Percentiles rank a stretch among this genome's conserved stretches.
These are phyloP conservation scores for Porites lobata DNA, from an alignment of 92 coral and sea anemone genomes.

Conservation along the genomic window DNA sequence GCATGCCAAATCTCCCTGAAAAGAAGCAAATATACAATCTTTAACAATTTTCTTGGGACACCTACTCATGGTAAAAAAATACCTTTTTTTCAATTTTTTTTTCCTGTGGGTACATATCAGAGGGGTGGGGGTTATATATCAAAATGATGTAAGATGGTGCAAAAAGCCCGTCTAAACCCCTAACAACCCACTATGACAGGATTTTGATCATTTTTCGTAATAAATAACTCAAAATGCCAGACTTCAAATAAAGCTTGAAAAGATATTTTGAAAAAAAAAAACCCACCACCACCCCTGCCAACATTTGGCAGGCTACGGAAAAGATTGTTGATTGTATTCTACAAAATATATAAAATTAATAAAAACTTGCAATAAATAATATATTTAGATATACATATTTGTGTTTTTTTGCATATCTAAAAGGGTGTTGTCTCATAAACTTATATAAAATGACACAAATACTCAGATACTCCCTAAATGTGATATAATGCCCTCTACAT, in stretches of 20 bases:
- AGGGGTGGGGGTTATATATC: background rate
- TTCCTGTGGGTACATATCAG: background rate
- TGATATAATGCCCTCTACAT: background rate
- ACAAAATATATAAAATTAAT: background rate
- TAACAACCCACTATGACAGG: conserved; percentile 9
- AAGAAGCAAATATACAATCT: conserved; percentile 12
- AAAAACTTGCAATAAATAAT: too few relatives aligned
- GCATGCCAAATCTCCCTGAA: conserved; percentile 26
- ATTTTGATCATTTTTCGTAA: background rate
- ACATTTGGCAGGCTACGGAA: too few relatives aligned
- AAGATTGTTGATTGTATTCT: background rate
- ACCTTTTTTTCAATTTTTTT: conserved; percentile 1
- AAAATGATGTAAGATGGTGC: background rate
- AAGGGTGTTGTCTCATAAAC: too few relatives aligned
- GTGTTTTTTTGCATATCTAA: too few relatives aligned
- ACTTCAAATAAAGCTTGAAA: background rate
- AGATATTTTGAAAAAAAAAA: background rate
- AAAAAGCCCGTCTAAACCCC: conserved; percentile 22
- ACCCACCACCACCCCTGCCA: background rate
- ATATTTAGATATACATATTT: too few relatives aligned
- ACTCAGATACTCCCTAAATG: too few relatives aligned
- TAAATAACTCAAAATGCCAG: background rate
- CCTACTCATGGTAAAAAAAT: background rate
- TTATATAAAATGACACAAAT: too few relatives aligned
- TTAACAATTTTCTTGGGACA: background rate